Percentiles rank a stretch among this genome's conserved stretches.
Evolutionary conservation across 2,113 vertebrate species (phyloP).

Genomic region (Picathartes gymnocephalus): DNA sequence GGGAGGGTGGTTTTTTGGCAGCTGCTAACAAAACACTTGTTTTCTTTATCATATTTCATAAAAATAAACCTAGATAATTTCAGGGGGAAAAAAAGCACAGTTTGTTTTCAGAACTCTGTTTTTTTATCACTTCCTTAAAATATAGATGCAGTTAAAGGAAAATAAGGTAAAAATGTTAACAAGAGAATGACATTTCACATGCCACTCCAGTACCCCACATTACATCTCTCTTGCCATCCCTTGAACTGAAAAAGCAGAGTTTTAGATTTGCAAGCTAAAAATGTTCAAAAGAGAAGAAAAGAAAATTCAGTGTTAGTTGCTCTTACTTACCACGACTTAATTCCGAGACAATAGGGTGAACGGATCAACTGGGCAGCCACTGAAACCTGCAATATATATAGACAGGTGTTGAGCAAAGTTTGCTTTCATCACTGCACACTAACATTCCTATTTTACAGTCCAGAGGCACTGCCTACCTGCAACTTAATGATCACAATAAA

Average conservation of each 20-base stretch:
- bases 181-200: background rate
- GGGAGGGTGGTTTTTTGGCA: background rate
- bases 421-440: constrained; percentile 69
- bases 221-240: background rate
- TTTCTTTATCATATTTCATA: background rate
- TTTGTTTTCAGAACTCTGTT: background rate
- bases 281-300: background rate
- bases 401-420: constrained; percentile 77
- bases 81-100: background rate
- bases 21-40: background rate
- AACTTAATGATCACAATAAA: constrained; percentile 66
- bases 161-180: background rate
- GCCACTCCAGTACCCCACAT: background rate
- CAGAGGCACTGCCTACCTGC: constrained; percentile 74
- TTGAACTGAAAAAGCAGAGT: background rate
- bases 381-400: constrained; percentile 70
- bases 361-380: constrained; percentile 48
- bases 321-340: constrained; percentile 74
- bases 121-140: background rate
- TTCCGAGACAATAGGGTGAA: constrained; percentile 46
- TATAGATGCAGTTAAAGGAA: background rate
- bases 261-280: background rate
- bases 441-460: constrained; percentile 72
- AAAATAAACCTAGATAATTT: background rate
- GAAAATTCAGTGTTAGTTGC: background rate